Evolutionary conservation across 1,140 invertebrate genomes (phyloP), one percentile per base, ranked within the genome.

Genomic region (Trigoniulus corallinus): DNA sequence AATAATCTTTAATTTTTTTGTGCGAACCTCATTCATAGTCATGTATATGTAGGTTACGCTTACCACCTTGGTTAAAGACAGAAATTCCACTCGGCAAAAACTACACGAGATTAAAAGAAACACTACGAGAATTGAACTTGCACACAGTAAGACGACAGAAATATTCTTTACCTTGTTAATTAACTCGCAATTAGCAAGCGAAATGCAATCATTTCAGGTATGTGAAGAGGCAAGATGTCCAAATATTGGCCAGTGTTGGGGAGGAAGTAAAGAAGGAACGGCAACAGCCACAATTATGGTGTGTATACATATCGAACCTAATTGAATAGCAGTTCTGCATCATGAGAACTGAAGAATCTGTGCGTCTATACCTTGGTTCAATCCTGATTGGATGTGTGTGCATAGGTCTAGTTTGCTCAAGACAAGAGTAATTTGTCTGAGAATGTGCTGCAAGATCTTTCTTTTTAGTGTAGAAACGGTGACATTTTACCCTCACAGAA

Each of bases 231-330:
- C 96, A 0, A 74, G 88, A 55, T 99, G 96, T 75, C 96, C 96
- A 1, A 99, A 99, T 68, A 98, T 99, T 58, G 92, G 93, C 21
- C 93, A 98, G 72, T 98, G 95, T 69, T 99, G 96, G 96, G 93
- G 92, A 55, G 94, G 74, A 34, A 67, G 67, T 18, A 65, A 72
- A 43, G 57, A 68, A 53, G 62, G 64, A 3, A 69, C 67, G 23
- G 70, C 76, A 3, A 78, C 76, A 18, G 75, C 75, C 1, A 78
- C 76, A 15, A 79, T 78, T 26, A 78, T 78, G 76, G 65, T 76
- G 26, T 63, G 26, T n/a, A n/a, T n/a, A 12, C 26, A 15, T 26
- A 13, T 15, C 23, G 24, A 48, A n/a, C n/a, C n/a, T n/a, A n/a
- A n/a, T n/a, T n/a, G n/a, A n/a, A n/a, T n/a, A n/a, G n/a, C n/a